Evolutionary conservation across 2,888 invertebrate species (phyloP), one percentile per base, ranked within the genome.

Genomic region (Machimus rusticus): DNA sequence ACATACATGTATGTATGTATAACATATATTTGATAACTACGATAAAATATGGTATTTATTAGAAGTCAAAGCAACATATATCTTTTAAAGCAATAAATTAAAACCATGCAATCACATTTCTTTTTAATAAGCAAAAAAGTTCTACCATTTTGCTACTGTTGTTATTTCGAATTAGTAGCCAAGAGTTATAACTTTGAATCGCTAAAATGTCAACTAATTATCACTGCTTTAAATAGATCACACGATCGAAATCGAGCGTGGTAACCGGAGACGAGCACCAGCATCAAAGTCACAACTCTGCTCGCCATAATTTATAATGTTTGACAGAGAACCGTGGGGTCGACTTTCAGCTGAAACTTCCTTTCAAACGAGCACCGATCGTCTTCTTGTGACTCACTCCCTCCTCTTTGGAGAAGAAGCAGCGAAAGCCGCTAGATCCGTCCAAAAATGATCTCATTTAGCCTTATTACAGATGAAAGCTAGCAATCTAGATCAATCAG

Each of bases 401-500:
- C 14, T 23, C 66, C 12, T 28, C 12, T 5, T 34, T 12, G 39
- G 19, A 9, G 66, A 37, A 34, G 55, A 84, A 37, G 66, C 34
- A 23, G 55, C 37, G 66, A 37, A 66, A 66, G 37, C 37, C n/a
- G 66, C 66, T 34, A 74, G 46, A 85, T n/a, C 28, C 85, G 28
- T 43, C 85, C 74, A n/a, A 74, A 84, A 85, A 74, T 85, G 85
- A 85, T 28, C 74, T 85, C 51, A 85, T 74, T 85, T 85, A 43
- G 74, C 74, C 74, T 85, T 85, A 85, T 85, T 85, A 74, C 85
- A 51, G 23, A 74, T 74, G 74, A 74, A 57, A 74, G 74, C 85
- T 46, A 74, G 74, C 74, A 85, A 85, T 85, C 85, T 85, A 31
- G 85, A 85, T 85, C 85, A 85, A 74, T 85, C 85, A 74, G 74